Conservation (phyloP, 2,113 vertebrate genomes). For the Chiloscyllium plagiosum region DNA sequence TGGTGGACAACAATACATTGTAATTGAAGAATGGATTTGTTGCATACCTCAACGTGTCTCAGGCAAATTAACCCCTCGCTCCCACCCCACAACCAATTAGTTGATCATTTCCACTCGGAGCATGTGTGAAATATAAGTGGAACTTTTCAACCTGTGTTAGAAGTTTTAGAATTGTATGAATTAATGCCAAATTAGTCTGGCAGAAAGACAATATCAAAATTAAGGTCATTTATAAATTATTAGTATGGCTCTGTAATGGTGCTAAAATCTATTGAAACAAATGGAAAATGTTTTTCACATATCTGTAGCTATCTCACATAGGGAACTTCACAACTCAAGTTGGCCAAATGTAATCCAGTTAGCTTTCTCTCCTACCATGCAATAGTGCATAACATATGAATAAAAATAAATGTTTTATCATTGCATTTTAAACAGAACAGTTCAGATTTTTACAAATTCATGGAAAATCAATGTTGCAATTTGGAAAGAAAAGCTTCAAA, state of each 20-base stretch:
- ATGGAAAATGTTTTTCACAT: not conserved
- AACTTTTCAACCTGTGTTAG: not conserved
- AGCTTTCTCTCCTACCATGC: not conserved
- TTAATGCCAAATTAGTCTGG: not conserved
- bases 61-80: not conserved
- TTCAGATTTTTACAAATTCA: not conserved
- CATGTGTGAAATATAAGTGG: not conserved
- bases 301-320: not conserved
- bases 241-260: not conserved
- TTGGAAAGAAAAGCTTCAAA: not conserved
- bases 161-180: not conserved
- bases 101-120: not conserved
- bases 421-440: not conserved
- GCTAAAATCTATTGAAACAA: not conserved
- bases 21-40: not conserved
- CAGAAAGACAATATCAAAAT: not conserved
- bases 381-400: not conserved
- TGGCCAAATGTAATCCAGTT: not conserved
- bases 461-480: not conserved
- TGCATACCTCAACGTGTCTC: not conserved
- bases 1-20: not conserved
- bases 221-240: not conserved
- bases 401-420: not conserved
- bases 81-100: not conserved
- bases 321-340: not conserved